phyloP scores from a whole-genome alignment of 2,888 invertebrate species.

The Cheilosia variabilis region DNA sequence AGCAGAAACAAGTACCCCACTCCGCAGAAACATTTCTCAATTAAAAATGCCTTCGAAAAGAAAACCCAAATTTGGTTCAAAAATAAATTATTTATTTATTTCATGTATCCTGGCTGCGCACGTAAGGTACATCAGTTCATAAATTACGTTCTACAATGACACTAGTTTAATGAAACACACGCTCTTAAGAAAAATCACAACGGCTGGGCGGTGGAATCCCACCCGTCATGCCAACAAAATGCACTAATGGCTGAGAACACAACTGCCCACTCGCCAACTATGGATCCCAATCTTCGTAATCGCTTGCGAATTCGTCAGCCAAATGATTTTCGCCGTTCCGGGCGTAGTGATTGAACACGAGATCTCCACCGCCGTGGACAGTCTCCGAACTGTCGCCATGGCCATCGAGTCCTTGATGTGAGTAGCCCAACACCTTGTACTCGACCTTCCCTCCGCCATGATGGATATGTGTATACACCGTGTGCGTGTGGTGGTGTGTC shows the following conservation, averaged over 20 bases:
- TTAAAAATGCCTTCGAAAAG: no score
- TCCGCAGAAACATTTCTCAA: no score
- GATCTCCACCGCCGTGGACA: slow-evolving; percentile 84
- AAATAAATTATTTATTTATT: slow-evolving; percentile 48
- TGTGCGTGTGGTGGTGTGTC: slow-evolving; percentile 91
- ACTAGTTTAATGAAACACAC: slow-evolving; percentile 58
- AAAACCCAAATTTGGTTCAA: background rate
- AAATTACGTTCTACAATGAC: slow-evolving; percentile 67
- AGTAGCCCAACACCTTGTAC: slow-evolving; percentile 82
- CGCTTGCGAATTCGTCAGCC: slow-evolving; percentile 49
- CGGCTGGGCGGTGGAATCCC: slow-evolving; percentile 7
- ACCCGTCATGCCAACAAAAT: slow-evolving; percentile 30
- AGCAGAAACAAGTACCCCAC: no score
- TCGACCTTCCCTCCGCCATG: slow-evolving; percentile 85
- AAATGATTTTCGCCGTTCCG: slow-evolving; percentile 78
- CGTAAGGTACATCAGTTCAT: slow-evolving; percentile 19
- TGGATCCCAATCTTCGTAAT: slow-evolving; percentile 65
- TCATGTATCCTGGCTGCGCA: background rate
- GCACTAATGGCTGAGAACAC: slow-evolving; percentile 33
- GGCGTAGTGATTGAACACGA: slow-evolving; percentile 82
- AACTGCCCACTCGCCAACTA: slow-evolving; percentile 11
- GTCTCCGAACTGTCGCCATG: slow-evolving; percentile 82
- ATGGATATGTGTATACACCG: slow-evolving; percentile 88
- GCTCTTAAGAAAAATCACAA: slow-evolving; percentile 24
- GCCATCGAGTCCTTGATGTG: slow-evolving; percentile 83